Evolutionary conservation across 1,140 invertebrate genomes (phyloP).

Genomic region (Platyscapa corneri): DNA sequence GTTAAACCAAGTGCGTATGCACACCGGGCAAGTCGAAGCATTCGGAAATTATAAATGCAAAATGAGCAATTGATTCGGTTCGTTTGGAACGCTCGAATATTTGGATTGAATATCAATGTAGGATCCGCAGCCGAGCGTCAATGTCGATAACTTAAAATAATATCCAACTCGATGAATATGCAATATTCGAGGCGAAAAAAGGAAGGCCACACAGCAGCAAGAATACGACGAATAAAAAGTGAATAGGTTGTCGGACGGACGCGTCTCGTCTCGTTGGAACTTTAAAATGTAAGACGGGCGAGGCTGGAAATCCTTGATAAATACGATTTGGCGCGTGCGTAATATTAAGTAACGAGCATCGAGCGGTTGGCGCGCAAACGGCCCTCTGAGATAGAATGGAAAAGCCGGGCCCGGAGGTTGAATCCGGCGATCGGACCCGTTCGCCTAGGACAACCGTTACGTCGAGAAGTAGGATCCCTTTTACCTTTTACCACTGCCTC

Average conservation of each 20-base stretch:
- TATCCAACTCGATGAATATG: neutral
- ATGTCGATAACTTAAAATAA: neutral
- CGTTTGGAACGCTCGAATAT: neutral
- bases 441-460: slow-evolving; percentile 8
- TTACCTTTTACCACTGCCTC: neutral
- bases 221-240: neutral
- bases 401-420: neutral
- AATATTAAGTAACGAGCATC: neutral
- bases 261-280: neutral
- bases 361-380: neutral
- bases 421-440: no score
- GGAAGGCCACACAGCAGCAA: neutral
- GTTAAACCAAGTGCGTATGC: no score
- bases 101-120: neutral
- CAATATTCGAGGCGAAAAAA: neutral
- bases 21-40: neutral
- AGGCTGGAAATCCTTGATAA: neutral
- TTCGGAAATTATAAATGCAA: neutral
- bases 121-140: no score
- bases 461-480: neutral
- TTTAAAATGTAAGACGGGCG: neutral
- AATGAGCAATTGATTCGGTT: neutral
- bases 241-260: neutral
- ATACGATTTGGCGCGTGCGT: neutral
- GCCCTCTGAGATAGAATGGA: neutral